phyloP scores from a whole-genome alignment of 2,888 invertebrate genomes.

The Campoletis raptor region DNA sequence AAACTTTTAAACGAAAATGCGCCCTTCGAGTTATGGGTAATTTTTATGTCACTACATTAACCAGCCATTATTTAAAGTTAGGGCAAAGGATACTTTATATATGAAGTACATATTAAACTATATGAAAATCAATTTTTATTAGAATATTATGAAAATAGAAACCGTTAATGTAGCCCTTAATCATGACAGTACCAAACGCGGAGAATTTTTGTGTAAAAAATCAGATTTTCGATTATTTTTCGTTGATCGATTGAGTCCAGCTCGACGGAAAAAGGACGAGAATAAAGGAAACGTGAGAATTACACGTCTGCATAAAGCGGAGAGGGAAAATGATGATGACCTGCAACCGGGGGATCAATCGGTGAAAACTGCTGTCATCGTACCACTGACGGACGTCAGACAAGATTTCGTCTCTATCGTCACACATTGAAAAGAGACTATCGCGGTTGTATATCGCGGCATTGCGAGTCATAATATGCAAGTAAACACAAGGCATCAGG shows the following conservation, averaged over 20 bases:
- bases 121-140: too few relatives aligned
- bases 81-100: too few relatives aligned
- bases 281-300: constrained; percentile 61
- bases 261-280: constrained; percentile 20
- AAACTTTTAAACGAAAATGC: neutral
- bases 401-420: constrained; percentile 40
- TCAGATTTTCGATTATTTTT: constrained; percentile 10
- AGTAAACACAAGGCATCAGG: constrained; percentile 14
- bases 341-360: constrained; percentile 56
- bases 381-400: constrained; percentile 6
- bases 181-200: too few relatives aligned
- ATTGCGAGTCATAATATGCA: constrained; percentile 16
- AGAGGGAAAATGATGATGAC: constrained; percentile 54
- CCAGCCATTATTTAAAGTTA: too few relatives aligned
- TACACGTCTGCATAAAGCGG: constrained; percentile 39
- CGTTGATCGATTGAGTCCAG: constrained; percentile 16
- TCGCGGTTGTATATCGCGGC: neutral
- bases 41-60: neutral
- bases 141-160: too few relatives aligned
- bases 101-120: too few relatives aligned
- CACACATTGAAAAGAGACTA: constrained; percentile 30
- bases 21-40: neutral
- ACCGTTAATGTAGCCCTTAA: too few relatives aligned
- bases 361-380: constrained; percentile 63
- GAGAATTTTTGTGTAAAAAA: neutral